Evolutionary conservation across 2,797 vertebrate species (phyloP).

Genomic region (Galago senegalensis): DNA sequence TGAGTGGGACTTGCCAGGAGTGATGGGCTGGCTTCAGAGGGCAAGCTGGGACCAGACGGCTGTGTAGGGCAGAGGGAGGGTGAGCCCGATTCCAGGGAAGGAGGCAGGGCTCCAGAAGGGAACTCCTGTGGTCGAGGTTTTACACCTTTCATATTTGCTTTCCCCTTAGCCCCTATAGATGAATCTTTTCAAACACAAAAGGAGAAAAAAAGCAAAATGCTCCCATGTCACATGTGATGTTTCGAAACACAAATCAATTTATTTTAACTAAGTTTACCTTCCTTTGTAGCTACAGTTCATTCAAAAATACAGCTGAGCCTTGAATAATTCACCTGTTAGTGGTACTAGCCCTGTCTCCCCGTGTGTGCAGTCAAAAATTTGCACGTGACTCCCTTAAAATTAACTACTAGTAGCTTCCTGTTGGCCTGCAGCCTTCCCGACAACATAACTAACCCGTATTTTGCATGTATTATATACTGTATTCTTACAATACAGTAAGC

Average conservation of each 20-base stretch:
- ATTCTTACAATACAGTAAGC: not conserved
- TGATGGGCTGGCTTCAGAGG: conserved; percentile 7
- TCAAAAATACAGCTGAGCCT: not conserved
- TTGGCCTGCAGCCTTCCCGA: not conserved
- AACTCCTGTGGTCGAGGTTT: not conserved
- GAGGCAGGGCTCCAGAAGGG: not conserved
- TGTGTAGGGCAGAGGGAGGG: not conserved
- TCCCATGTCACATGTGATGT: not conserved
- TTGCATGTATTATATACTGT: no score
- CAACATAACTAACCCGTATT: not conserved
- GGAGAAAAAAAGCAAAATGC: not conserved
- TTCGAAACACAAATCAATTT: conserved; percentile 32
- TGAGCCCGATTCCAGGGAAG: not conserved
- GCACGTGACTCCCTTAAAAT: not conserved
- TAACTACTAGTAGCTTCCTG: not conserved
- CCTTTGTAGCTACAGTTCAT: not conserved
- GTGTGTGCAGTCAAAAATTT: not conserved
- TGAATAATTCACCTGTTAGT: not conserved
- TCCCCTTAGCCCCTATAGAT: not conserved
- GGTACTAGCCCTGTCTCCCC: not conserved
- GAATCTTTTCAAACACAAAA: not conserved
- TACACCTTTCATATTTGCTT: not conserved
- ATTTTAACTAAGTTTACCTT: conserved; percentile 15
- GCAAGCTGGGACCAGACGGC: not conserved
- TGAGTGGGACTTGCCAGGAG: conserved; percentile 37